Evolutionary conservation across 2,113 vertebrate species (phyloP), one percentile per base, ranked within the genome.

Genomic region (Channa maculata): DNA sequence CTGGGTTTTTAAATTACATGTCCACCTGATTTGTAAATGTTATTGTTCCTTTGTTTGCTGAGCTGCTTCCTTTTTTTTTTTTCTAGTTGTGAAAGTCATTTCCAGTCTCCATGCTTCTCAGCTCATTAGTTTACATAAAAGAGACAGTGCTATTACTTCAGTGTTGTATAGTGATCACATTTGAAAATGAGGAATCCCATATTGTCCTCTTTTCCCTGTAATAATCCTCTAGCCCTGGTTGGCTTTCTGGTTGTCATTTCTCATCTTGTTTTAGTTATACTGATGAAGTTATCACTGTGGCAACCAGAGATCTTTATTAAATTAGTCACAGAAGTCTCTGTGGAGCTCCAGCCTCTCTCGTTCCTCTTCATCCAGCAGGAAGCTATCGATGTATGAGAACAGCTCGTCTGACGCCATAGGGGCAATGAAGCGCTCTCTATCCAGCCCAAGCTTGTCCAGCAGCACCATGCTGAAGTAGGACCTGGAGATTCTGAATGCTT

Each of bases 401-500:
- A 99, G 94, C 90, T 99, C 97, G 0, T 97, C 95, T 0, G 97
- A 95, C 39, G 91, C 91, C 13, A 94, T 60, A 0, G 97, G 96
- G 50, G 85, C 71, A 70, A 96, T 93, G 88, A 96, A 99, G 79
- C 97, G 96, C 77, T 99, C 98, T 0, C 96, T 93, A 91, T 99
- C 98, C 0, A 86, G 45, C 1, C 97, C 96, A 0, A 91, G 92
- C 78, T 97, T 93, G 89, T 99, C 97, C 84, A 99, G 92, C 79
- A 99, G 92, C 78, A 98, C 93, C 85, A 96, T 94, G 64, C 94
- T 97, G 93, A 99, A 99, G 83, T 96, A 96, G 34, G 86, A 93
- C 5, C 93, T 92, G 38, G 96, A 96, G 82, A 99, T 95, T 62
- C 86, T 94, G 85, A 97, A 94, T 15, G 84, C 94, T 74, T 96